phyloP scores from a whole-genome alignment of 2,113 vertebrate species.

The Euleptes europaea region DNA sequence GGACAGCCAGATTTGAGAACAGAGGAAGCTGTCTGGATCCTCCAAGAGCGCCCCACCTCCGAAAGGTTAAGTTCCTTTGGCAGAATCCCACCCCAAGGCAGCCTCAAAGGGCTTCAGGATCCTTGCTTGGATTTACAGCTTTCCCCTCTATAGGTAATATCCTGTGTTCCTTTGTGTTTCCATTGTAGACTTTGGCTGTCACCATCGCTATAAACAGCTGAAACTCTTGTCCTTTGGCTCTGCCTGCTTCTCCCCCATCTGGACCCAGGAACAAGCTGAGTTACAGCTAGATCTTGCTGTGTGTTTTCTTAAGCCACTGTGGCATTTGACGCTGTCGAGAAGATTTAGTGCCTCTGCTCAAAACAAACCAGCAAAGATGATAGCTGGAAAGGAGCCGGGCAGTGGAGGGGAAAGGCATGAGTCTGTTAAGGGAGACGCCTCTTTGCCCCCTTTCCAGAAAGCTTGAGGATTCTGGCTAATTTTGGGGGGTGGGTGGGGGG shows the following conservation, averaged over 20 bases:
- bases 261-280: background rate
- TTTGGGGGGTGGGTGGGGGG: background rate
- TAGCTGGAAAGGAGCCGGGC: background rate
- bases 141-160: background rate
- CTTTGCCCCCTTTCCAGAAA: background rate
- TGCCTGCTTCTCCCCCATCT: background rate
- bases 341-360: accelerated
- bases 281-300: background rate
- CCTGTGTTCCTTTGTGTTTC: constrained; percentile 4
- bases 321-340: background rate
- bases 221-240: background rate
- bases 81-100: background rate
- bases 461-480: constrained; percentile 17
- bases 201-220: background rate
- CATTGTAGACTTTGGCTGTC: background rate
- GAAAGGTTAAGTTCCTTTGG: background rate
- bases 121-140: background rate
- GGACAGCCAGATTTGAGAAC: too few relatives aligned
- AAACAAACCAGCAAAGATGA: background rate
- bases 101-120: accelerated
- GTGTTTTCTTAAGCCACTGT: background rate
- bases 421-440: background rate
- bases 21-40: background rate
- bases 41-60: background rate
- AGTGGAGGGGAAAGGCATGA: constrained; percentile 29